phyloP scores from a whole-genome alignment of 2,113 vertebrate species.

The Vulpes ferrilata region DNA sequence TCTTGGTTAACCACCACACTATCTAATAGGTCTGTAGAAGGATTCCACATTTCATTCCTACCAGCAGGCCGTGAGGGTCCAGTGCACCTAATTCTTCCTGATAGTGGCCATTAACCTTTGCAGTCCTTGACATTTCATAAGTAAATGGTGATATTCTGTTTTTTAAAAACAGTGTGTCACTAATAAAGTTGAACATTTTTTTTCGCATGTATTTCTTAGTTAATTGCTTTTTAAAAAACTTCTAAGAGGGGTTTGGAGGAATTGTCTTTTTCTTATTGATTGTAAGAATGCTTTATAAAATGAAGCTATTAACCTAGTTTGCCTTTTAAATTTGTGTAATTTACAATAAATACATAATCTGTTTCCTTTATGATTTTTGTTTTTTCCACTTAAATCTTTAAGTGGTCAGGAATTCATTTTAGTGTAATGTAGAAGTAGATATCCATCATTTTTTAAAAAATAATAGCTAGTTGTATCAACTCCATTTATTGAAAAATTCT shows the following conservation, averaged over 20 bases:
- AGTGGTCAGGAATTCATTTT: constrained; percentile 22
- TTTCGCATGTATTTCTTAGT: not conserved
- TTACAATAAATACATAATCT: not conserved
- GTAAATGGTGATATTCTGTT: not conserved
- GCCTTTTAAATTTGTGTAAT: constrained; percentile 7
- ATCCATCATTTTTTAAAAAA: not conserved
- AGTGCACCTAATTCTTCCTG: not conserved
- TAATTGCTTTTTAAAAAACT: not conserved
- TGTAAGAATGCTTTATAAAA: constrained; percentile 30
- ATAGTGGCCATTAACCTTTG: not conserved
- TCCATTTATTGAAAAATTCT: constrained; percentile 40
- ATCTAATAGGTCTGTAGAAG: not conserved
- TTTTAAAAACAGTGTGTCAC: not conserved
- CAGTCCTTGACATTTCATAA: not conserved
- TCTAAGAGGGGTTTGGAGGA: not conserved
- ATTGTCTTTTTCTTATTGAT: constrained; percentile 2
- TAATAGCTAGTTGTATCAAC: not conserved
- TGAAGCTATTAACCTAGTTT: not conserved
- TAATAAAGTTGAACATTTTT: constrained; percentile 1
- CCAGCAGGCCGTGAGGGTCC: not conserved
- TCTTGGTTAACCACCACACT: not conserved
- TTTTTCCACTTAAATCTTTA: constrained; percentile 40
- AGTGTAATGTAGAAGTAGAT: not conserved
- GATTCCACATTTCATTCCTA: not conserved
- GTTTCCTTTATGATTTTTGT: not conserved